Conservation (phyloP, 2,113 vertebrate species). For the Neofelis nebulosa region DNA sequence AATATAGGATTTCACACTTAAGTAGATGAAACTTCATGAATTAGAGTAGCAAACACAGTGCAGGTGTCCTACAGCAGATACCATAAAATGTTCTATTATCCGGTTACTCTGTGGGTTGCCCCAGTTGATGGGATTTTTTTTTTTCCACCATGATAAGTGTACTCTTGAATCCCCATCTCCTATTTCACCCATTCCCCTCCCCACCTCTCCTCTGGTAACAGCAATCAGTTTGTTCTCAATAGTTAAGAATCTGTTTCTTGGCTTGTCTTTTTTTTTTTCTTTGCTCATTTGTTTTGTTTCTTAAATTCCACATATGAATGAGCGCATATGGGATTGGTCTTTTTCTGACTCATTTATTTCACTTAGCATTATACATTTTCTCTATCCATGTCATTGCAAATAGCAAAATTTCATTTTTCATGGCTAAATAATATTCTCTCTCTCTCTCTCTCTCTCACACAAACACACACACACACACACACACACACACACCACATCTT, state of each 20-base stretch:
- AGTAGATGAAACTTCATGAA: background rate
- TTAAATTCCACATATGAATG: background rate
- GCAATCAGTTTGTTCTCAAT: background rate
- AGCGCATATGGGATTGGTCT: background rate
- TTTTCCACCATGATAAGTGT: background rate
- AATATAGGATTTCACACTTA: background rate
- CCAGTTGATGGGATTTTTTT: background rate
- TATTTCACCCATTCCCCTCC: background rate
- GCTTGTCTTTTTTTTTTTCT: background rate
- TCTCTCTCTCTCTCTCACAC: background rate
- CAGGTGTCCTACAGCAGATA: background rate
- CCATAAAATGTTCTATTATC: background rate
- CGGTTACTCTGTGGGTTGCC: background rate
- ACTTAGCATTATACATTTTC: background rate
- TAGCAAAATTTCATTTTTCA: background rate
- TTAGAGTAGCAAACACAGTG: background rate
- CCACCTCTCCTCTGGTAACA: background rate
- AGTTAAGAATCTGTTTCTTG: background rate
- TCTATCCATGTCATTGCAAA: background rate
- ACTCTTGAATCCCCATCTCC: background rate
- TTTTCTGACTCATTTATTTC: background rate
- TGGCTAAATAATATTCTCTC: background rate
- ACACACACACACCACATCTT: background rate
- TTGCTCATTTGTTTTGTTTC: background rate
- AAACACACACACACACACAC: no score